Base-by-base conservation (phyloP, 2,888 invertebrate species). In the Drosophila kokeensis region DNA sequence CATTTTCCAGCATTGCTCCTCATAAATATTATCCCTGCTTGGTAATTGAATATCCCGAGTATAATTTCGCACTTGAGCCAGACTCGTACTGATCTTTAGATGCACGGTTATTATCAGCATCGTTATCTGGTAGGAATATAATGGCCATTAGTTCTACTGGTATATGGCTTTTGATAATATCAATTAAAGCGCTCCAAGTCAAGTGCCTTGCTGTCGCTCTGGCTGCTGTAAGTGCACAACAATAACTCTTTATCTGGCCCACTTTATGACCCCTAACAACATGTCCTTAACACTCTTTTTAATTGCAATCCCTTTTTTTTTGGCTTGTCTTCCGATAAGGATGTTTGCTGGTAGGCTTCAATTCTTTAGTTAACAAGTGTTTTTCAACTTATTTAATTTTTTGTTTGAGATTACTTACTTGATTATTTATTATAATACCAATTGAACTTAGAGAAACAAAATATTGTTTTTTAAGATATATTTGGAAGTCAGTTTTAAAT, bases 91-190 rank as follows among this genome's bases (percentile, higher is more conserved):
- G 69, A 69, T 69, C 49, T 58, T 42, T 29, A 53, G 61, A 70
- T 75, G 66, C 60, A 59, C 58, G 63, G 60, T 76, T 77, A 89
- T 90, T 91, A 91, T 91, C 87, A 82, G 85, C 69, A 75, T 81
- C 88, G 79, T 91, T 90, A 91, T 91, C 81, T 86, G 83, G 90
- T 91, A 90, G 85, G 81, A 60, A 61, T 67, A 83, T 59, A 80
- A 83, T 83, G 78, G 69, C 74, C 74, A 80, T 85, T 87, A 78
- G 69, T 50, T 82, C 81, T 83, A 87, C 84, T 82, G 80, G 63
- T 86, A 78, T 76, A 79, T 79, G 68, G 40, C 61, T 40, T 81
- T 81, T 81, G 76, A 78, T 83, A 80, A 73, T 73, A 82, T 73
- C 81, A 82, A 74, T 66, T 59, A 70, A 69, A 72, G 10, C 61